phyloP scores from a whole-genome alignment of 2,113 vertebrate species.

The Triplophysa dalaica region DNA sequence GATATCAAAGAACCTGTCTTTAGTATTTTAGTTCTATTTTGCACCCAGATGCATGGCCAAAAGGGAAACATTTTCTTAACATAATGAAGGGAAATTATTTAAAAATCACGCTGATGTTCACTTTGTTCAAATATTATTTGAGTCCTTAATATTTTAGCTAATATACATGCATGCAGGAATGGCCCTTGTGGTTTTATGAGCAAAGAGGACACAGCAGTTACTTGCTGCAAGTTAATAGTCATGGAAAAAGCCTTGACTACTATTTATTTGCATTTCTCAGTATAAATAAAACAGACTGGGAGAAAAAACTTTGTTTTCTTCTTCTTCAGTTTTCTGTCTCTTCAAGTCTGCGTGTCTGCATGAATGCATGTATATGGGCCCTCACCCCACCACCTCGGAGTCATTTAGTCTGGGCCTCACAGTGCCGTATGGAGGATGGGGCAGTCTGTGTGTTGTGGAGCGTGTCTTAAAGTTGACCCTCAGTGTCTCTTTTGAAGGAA shows the following conservation, averaged over 20 bases:
- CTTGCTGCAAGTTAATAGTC: not conserved
- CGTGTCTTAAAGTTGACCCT: constrained; percentile 39
- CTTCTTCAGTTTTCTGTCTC: not conserved
- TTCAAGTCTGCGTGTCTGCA: not conserved
- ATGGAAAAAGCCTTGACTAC: not conserved
- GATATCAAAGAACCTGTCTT: too few species aligned
- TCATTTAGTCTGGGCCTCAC: constrained; percentile 51
- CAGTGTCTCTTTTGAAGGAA: constrained; percentile 37
- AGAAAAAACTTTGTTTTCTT: not conserved
- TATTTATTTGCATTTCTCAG: constrained; percentile 7
- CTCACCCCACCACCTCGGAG: constrained; percentile 41
- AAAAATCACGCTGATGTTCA: too few species aligned
- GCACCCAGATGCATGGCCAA: too few species aligned
- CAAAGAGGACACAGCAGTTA: too few species aligned
- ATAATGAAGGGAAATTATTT: too few species aligned
- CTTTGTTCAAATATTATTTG: too few species aligned
- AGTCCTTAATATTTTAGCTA: too few species aligned
- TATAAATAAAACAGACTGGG: constrained; percentile 3
- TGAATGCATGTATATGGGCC: not conserved
- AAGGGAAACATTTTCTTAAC: too few species aligned
- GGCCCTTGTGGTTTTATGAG: too few species aligned
- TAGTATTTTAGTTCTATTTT: too few species aligned
- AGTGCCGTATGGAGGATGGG: constrained; percentile 13
- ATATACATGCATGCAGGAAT: too few species aligned
- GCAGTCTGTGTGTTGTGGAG: constrained; percentile 24